Percentiles rank a stretch among this genome's conserved stretches.
Evolutionary conservation across 2,797 vertebrate genomes (phyloP).

Genomic region (Acrossocheilus wenchowensis): DNA sequence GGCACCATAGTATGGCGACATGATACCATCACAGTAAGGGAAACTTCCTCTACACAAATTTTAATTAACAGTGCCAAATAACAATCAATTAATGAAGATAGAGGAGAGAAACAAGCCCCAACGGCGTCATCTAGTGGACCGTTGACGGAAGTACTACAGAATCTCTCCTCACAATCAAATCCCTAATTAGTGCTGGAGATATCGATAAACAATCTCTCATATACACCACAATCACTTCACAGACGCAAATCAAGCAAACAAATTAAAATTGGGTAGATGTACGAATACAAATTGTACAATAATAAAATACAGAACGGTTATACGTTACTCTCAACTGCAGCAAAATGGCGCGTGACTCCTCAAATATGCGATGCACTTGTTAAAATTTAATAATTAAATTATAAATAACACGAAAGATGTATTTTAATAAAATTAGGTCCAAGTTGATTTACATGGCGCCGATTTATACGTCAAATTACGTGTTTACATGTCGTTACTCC

Average conservation of each 20-base stretch:
- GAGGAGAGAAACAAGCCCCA: background rate
- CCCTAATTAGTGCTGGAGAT: background rate
- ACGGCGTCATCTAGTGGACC: constrained; percentile 15
- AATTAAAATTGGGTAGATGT: background rate
- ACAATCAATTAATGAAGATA: background rate
- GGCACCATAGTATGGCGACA: background rate
- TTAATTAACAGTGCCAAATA: background rate
- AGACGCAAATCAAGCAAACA: background rate
- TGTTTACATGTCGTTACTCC: background rate
- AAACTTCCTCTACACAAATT: background rate
- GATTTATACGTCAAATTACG: background rate
- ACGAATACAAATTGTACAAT: background rate
- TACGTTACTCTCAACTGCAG: background rate
- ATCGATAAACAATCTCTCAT: background rate
- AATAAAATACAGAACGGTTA: background rate
- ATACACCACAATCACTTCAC: background rate
- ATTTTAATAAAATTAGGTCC: background rate
- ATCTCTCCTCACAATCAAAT: background rate
- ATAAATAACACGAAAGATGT: background rate
- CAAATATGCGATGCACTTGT: background rate
- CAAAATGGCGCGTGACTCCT: background rate
- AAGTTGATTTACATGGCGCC: background rate
- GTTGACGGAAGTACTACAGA: background rate
- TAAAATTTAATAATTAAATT: background rate
- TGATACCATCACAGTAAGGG: background rate